Base-by-base conservation (phyloP, 2,797 vertebrate genomes). In the Melanogrammus aeglefinus region DNA sequence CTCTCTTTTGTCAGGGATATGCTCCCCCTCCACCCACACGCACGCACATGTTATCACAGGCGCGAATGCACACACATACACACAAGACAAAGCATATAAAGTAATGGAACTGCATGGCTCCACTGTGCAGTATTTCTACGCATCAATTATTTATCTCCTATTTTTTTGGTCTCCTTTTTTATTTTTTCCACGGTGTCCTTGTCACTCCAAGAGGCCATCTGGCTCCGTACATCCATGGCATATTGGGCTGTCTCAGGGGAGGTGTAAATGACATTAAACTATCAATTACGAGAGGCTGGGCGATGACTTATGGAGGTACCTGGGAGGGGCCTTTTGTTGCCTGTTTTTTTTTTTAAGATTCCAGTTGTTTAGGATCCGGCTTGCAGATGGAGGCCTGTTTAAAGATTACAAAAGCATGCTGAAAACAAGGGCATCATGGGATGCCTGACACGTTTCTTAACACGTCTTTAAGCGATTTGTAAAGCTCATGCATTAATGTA, bases 261-360 rank as follows among this genome's bases (percentile, higher is more conserved):
- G 35, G 27, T n/a, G n/a, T 76, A 78, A 76, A 78, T 76, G 72
- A 80, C 77, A 78, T 77, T 73, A 78, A 31, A 75, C 79, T 75
- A 77, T 75, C 80, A 72, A 78, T 81, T 81, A 81, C 73, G 16
- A 29, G 24, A 66, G 33, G 12, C 70, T 21, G 5, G 57, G 57
- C 21, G 38, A 41, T 75, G 79, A 74, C 76, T 75, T 77, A 63
- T 66, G 36, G 12, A 27, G 29, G 75, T 73, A 51, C 29, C 29
- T 3, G 27, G 27, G 38, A 36, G 14, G 63, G 16, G 41, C 41
- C 63, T n/a, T 69, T 24, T 27, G 63, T 69, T 12, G 63, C 14
- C n/a, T 27, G 24, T 9, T 24, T 24, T 3, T 69, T 69, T 27
- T 27, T 69, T 69, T 41, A 8, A 16, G 8, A 69, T 69, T 69